These are phyloP conservation scores for Indri indri DNA, from an alignment of 2,113 vertebrate species.

Conservation along the genomic window DNA sequence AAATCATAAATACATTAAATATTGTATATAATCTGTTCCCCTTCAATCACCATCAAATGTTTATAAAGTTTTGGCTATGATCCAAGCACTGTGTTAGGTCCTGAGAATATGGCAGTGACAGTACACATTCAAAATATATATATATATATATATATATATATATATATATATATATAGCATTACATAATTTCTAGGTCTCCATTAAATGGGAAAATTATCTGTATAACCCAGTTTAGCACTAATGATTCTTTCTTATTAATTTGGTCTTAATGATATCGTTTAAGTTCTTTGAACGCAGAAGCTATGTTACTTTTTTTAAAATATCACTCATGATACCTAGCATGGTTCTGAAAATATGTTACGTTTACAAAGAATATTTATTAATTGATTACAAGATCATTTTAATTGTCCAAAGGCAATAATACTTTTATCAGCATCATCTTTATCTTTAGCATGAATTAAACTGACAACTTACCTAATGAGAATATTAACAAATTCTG, in stretches of 20 bases:
- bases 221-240: neutral
- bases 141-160: neutral
- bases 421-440: neutral
- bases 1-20: neutral
- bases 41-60: neutral
- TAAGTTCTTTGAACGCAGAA: neutral
- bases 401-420: neutral
- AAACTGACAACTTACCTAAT: neutral
- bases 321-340: neutral
- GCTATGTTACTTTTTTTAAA: neutral
- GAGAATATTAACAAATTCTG: neutral
- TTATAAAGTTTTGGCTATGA: neutral
- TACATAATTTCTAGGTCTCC: neutral
- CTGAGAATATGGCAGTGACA: neutral
- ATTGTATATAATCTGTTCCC: neutral
- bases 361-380: slow-evolving; percentile 20
- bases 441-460: slow-evolving; percentile 3
- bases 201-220: neutral
- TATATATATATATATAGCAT: neutral
- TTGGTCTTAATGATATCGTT: neutral
- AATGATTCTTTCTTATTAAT: neutral
- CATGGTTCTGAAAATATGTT: slow-evolving; percentile 1
- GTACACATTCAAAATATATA: neutral
- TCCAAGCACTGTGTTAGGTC: neutral
- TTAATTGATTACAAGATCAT: neutral